phyloP scores from a whole-genome alignment of 2,888 invertebrate species.

The Drosophila cognata region DNA sequence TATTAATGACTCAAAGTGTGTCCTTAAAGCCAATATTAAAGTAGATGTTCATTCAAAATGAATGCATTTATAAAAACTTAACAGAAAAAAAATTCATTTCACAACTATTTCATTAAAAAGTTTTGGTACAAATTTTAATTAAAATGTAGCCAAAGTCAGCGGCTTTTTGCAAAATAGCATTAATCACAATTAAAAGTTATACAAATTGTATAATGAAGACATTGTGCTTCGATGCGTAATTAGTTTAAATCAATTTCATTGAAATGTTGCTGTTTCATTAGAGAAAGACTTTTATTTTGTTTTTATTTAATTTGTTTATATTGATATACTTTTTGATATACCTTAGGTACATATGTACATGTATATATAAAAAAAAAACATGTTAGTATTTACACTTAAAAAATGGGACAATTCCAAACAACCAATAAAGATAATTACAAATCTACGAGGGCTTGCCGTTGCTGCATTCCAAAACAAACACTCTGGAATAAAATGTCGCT shows the following conservation, averaged over 20 bases:
- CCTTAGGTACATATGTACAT: background rate
- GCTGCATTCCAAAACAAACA: background rate
- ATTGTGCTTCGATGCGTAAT: background rate
- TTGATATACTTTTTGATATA: rapidly evolving
- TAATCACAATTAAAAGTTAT: slow-evolving; percentile 15
- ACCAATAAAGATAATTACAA: background rate
- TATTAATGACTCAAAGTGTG: slow-evolving; percentile 34
- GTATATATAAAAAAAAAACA: background rate
- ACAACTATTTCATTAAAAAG: slow-evolving; percentile 26
- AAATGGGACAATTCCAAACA: background rate
- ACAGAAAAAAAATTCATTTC: background rate
- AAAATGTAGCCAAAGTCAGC: slow-evolving; percentile 14
- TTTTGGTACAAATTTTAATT: slow-evolving; percentile 39
- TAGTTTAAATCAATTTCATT: background rate
- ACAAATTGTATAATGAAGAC: background rate
- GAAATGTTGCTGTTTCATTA: background rate
- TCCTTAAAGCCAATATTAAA: slow-evolving; percentile 14
- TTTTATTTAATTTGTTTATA: background rate
- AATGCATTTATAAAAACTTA: background rate
- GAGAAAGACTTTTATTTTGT: background rate
- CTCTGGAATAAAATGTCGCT: slow-evolving; percentile 23
- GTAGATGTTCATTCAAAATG: slow-evolving; percentile 1
- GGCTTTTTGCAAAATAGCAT: background rate
- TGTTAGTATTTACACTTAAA: background rate
- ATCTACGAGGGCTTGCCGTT: too few species aligned